Percentiles rank a stretch among this genome's conserved stretches.
phyloP scores from a whole-genome alignment of 2,888 invertebrate species.

The Hanleya hanleyi region DNA sequence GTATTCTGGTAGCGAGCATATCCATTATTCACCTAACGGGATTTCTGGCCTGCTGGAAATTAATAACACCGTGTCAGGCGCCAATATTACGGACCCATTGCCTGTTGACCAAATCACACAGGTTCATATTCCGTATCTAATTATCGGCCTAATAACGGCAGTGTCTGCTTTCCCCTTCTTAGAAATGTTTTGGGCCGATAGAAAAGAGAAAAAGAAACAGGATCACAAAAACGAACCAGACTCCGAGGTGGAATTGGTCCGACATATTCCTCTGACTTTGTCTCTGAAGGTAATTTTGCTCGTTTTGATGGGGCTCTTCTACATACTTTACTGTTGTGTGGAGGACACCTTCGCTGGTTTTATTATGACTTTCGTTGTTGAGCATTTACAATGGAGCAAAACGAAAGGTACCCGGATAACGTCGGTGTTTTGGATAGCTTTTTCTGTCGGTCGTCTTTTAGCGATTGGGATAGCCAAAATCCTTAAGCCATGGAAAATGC shows the following conservation, averaged over 20 bases:
- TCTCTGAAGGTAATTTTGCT: slow-evolving; percentile 58
- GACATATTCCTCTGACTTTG: slow-evolving; percentile 19
- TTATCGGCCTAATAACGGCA: slow-evolving; percentile 38
- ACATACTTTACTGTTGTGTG: slow-evolving; percentile 69
- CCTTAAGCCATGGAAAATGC: slow-evolving; percentile 63
- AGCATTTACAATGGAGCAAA: slow-evolving; percentile 61
- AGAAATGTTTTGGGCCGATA: slow-evolving; percentile 27
- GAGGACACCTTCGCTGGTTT: slow-evolving; percentile 72
- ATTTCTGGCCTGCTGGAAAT: too few species aligned
- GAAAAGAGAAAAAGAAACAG: slow-evolving; percentile 13
- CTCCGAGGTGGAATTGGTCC: slow-evolving; percentile 13
- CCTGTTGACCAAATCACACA: slow-evolving; percentile 22
- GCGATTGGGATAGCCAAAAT: slow-evolving; percentile 68
- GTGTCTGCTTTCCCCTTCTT: slow-evolving; percentile 32
- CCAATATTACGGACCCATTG: too few species aligned
- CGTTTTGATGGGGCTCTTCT: slow-evolving; percentile 62
- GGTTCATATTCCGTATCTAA: slow-evolving; percentile 41
- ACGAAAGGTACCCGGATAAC: slow-evolving; percentile 63
- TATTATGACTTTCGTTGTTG: slow-evolving; percentile 67
- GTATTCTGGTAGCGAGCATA: too few species aligned
- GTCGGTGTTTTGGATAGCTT: slow-evolving; percentile 72
- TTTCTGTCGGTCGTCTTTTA: slow-evolving; percentile 69
- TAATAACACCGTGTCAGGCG: too few species aligned
- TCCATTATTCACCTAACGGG: too few species aligned
- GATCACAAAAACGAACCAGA: slow-evolving; percentile 8